These are phyloP conservation scores for Xanthorhoe designata DNA, from an alignment of 2,888 invertebrate genomes.

Conservation along the genomic window DNA sequence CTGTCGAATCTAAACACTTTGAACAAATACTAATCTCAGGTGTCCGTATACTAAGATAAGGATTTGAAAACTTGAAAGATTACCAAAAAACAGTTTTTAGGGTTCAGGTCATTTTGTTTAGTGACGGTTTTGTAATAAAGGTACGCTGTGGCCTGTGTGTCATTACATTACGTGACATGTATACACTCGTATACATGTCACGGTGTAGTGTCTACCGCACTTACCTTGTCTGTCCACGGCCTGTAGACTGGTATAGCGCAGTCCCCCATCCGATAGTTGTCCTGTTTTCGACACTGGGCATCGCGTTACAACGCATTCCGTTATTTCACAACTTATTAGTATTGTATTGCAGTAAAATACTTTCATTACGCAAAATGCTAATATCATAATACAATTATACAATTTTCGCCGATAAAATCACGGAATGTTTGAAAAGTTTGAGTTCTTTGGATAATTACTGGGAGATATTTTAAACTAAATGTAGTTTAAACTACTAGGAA, in stretches of 20 bases:
- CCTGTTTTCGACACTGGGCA: conserved; percentile 41
- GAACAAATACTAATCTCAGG: too few relatives aligned
- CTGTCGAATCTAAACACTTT: too few relatives aligned
- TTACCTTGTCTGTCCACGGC: conserved; percentile 88
- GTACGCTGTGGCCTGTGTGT: neutral
- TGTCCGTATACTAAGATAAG: too few relatives aligned
- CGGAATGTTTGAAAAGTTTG: too few relatives aligned
- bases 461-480: neutral
- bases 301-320: conserved; percentile 34
- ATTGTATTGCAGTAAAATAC: conserved; percentile 41
- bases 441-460: too few relatives aligned
- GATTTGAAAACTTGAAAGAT: too few relatives aligned
- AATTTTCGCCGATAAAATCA: neutral
- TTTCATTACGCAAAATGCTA: neutral
- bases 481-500: neutral
- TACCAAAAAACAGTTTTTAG: too few relatives aligned
- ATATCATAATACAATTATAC: too few relatives aligned
- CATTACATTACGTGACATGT: conserved; percentile 54
- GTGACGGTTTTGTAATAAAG: too few relatives aligned
- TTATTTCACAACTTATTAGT: conserved; percentile 19
- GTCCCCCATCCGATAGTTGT: conserved; percentile 79
- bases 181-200: conserved; percentile 39
- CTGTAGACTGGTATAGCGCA: conserved; percentile 87
- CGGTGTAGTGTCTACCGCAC: conserved; percentile 41
- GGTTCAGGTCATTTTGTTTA: too few relatives aligned